Evolutionary conservation across 2,888 invertebrate genomes (phyloP).

Genomic region (Drosophila sordidapex): DNA sequence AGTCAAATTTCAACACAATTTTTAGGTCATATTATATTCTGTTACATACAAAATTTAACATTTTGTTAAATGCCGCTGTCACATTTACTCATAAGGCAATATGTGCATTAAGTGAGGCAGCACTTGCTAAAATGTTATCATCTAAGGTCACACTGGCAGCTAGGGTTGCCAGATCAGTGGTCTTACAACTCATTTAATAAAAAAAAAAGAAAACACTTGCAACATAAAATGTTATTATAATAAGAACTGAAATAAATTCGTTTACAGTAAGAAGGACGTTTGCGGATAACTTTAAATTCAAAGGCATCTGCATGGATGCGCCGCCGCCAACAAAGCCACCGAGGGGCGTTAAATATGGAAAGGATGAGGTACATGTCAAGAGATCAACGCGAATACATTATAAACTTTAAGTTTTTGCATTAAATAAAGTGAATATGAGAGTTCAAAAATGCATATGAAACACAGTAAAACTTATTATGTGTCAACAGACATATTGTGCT

Average conservation of each 20-base stretch:
- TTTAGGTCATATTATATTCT: not conserved
- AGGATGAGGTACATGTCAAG: slow-evolving; percentile 89
- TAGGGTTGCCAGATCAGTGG: slow-evolving; percentile 28
- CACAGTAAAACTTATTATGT: not conserved
- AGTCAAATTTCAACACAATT: not conserved
- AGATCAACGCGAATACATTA: not conserved
- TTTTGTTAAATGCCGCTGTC: slow-evolving; percentile 17
- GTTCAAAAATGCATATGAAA: not conserved
- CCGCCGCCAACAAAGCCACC: slow-evolving; percentile 93
- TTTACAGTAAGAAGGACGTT: slow-evolving; percentile 33
- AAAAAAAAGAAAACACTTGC: slow-evolving; percentile 37
- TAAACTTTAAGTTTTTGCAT: not conserved
- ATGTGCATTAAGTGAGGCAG: not conserved
- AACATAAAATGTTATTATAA: slow-evolving; percentile 46
- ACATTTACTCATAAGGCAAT: not conserved
- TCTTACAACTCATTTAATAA: slow-evolving; percentile 38
- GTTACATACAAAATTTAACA: not conserved
- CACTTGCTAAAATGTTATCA: not conserved
- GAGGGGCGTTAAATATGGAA: slow-evolving; percentile 93
- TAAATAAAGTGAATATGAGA: slow-evolving; percentile 1
- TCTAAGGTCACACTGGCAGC: slow-evolving; percentile 34
- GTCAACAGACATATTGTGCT: not conserved
- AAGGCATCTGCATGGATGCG: slow-evolving; percentile 86
- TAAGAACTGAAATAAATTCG: slow-evolving; percentile 11
- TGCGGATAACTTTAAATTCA: slow-evolving; percentile 50